Base-by-base conservation (phyloP, 2,113 vertebrate species). In the Tragelaphus scriptus region DNA sequence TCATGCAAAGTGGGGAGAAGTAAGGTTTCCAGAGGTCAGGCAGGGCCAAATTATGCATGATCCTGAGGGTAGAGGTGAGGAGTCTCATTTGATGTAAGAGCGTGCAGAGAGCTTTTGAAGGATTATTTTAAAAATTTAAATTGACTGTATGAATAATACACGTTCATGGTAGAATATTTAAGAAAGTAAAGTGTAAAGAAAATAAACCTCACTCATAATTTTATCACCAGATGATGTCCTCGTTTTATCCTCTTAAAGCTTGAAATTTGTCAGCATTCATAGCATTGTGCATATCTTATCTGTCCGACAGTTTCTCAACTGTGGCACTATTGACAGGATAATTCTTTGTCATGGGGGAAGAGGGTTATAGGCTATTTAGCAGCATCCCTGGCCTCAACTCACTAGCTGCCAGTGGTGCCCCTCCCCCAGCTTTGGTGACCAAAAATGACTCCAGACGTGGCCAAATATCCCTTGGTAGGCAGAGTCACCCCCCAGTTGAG, bases 1-100 rank as follows among this genome's bases (percentile, higher is more conserved):
- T 97, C 63, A 88, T 96, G 94, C 90, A 90, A 93, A 97, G 68
- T 63, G 32, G 49, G 32, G 36, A 92, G 82, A 82, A 88, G 77
- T 36, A 71, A 94, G 32, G 51, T 94, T 96, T 94, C 61, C 13
- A 25, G 47, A 89, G 58, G 68, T 80, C 19, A 85, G 65, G 15
- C 56, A 88, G 82, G 92, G 90, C 81, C 81, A 44, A 53, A 85
- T 84, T 49, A 58, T 71, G 40, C 88, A 61, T 63, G 65, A 86
- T 84, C 23, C 51, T 49, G 49, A 90, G 89, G 36, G 51, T 71
- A 65, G 71, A 84, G n/a, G 12, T 40, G 61, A 77, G 25, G 36
- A 92, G 44, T 53, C 94, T 82, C 44, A 63, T 92, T 87, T 44
- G 63, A 63, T 63, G 1, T 32, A 87, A 85, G 58, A 85, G 65